Evolutionary conservation across 2,797 vertebrate species (phyloP).

Genomic region (Sorex maritimensis): DNA sequence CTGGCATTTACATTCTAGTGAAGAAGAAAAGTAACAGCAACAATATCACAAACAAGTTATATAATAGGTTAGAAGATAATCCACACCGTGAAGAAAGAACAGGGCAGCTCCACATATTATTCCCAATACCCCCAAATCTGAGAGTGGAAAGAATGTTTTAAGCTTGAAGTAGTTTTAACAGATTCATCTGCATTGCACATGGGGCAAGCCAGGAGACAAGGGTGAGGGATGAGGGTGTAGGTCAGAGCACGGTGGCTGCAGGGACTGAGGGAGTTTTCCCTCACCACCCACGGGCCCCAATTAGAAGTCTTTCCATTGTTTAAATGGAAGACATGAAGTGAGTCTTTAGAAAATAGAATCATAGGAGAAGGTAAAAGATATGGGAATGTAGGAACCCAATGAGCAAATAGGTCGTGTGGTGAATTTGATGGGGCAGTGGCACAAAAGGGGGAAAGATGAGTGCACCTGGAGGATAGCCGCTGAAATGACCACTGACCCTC

Average conservation of each 20-base stretch:
- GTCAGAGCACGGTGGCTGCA: too few relatives aligned
- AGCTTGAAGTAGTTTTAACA: background rate
- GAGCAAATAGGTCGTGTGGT: rapidly evolving
- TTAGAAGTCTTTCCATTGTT: background rate
- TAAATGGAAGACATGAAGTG: background rate
- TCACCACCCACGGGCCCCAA: background rate
- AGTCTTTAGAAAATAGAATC: background rate
- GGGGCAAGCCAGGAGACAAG: background rate
- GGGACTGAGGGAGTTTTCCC: background rate
- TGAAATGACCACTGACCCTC: background rate
- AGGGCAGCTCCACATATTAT: background rate
- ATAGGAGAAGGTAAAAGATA: background rate
- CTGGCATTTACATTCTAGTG: background rate
- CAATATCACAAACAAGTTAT: background rate
- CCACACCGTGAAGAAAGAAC: background rate
- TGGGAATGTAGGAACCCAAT: background rate
- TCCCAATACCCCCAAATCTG: too few relatives aligned
- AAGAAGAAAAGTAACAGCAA: background rate
- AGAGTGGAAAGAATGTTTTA: background rate
- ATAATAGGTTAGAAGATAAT: background rate
- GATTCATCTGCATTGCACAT: too few relatives aligned
- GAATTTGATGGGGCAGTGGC: background rate
- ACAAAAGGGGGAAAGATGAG: too few relatives aligned
- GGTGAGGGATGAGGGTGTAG: too few relatives aligned
- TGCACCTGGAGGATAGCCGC: background rate